A percentile compares a stretch with the other conserved stretches of the same genome.
Conservation (phyloP, 2,888 invertebrate species). For the Lasioglossum marginatum region DNA sequence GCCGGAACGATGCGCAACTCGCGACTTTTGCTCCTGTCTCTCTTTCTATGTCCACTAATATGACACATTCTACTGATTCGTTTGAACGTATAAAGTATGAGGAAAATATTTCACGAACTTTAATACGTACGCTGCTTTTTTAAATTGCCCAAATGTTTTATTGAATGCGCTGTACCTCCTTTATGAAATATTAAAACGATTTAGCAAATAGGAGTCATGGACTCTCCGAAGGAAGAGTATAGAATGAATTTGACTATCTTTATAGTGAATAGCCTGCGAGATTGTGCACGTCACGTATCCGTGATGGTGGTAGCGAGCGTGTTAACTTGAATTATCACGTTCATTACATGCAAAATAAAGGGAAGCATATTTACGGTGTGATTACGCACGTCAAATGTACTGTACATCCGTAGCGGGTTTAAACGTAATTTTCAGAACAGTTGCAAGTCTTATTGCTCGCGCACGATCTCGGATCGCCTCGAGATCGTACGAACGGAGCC, state of each 20-base stretch:
- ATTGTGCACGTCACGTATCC: background rate
- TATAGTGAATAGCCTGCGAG: background rate
- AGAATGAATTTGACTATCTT: background rate
- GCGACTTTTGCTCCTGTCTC: background rate
- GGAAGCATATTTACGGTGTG: background rate
- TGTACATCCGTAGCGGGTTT: background rate
- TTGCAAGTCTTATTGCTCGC: constrained; percentile 2
- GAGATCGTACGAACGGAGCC: background rate
- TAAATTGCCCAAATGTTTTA: background rate
- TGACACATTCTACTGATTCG: background rate
- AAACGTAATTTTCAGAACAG: background rate
- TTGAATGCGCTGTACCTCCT: background rate
- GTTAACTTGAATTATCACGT: background rate
- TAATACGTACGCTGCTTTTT: background rate
- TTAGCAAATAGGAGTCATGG: background rate
- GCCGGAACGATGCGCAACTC: background rate
- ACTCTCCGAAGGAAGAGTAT: no score
- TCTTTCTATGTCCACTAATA: background rate
- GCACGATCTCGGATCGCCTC: background rate
- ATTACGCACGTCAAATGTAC: background rate
- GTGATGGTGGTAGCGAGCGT: background rate
- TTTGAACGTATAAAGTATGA: background rate
- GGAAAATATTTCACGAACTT: background rate
- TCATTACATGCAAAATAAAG: background rate
- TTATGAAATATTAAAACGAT: background rate